Percentiles rank a stretch among this genome's conserved stretches.
Evolutionary conservation across 2,113 vertebrate genomes (phyloP).

Genomic region (Centropus bengalensis): DNA sequence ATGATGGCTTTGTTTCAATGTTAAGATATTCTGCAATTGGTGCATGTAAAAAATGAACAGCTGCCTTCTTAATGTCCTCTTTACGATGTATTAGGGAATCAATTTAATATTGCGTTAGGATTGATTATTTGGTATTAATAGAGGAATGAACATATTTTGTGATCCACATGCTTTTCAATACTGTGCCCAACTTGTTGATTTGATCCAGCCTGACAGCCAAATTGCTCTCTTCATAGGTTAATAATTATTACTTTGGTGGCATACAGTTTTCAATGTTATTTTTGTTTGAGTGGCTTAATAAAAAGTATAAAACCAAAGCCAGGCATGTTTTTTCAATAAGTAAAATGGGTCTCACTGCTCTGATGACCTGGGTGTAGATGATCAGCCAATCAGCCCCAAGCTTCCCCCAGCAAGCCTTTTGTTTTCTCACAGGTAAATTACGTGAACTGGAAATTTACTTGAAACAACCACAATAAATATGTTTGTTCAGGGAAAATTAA

Average conservation of each 20-base stretch:
- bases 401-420: not conserved
- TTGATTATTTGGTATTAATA: constrained; percentile 22
- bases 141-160: not conserved
- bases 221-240: constrained; percentile 10
- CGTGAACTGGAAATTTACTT: constrained; percentile 34
- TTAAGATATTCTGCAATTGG: not conserved
- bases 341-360: constrained; percentile 21
- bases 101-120: not conserved
- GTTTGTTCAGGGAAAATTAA: constrained; percentile 66
- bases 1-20: not conserved
- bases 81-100: not conserved
- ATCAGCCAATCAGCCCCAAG: constrained; percentile 1
- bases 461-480: constrained; percentile 46
- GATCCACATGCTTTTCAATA: not conserved
- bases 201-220: constrained; percentile 33
- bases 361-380: not conserved
- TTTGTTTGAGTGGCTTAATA: constrained; percentile 26
- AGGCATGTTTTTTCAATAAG: not conserved
- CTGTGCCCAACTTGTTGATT: constrained; percentile 16
- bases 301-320: constrained; percentile 16
- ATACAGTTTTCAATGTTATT: constrained; percentile 22
- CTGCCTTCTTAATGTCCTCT: not conserved
- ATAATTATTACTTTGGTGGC: constrained; percentile 23
- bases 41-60: accelerated
- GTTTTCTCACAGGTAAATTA: not conserved